Base-by-base conservation (phyloP, 2,113 vertebrate genomes). In the Cavia aperea region DNA sequence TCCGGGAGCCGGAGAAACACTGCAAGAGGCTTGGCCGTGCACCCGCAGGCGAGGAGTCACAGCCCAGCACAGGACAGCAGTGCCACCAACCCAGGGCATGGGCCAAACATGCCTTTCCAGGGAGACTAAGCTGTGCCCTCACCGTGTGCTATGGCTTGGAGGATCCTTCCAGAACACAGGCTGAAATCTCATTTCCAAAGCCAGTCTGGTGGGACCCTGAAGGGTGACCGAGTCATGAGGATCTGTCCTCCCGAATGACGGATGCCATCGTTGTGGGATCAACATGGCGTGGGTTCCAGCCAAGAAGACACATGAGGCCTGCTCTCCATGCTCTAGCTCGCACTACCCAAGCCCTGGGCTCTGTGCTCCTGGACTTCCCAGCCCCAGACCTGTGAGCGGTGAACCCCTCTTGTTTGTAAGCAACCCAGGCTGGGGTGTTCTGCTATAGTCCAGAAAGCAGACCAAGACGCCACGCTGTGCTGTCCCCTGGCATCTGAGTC, bases 281-380 rank as follows among this genome's bases (percentile, higher is more conserved):
- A 7, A 13, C 8, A 9, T 56, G 84, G 51, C 23, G 21, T n/a
- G 91, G 54, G 29, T 51, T 23, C 33, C 11, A 33, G 36, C 7
- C 3, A 12, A 13, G 51, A 86, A 39, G 39, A 19, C 60, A 15
- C n/a, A 11, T 26, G 16, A 51, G 43, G 4, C 19, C 26, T 77
- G 1, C 8, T 33, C 7, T 1, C 11, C 46, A 33, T 3, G 7
- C 24, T 43, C 60, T 23, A 13, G 62, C 82, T 54, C 8, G 0
- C 73, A 46, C 43, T 2, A 16, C 14, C 73, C 73, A 49, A 77
- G 43, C 43, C 43, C 39, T 29, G 43, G 73, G 43, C 73, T 31
- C 73, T 49, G 72, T 46, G 51, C 21, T 39, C 51, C 13, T 39
- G 24, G 85, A 29, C 24, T 51, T 70, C 51, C 10, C 31, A 49